Base-by-base conservation (phyloP, 2,888 invertebrate species). In the Brachynemurus nebulosus region DNA sequence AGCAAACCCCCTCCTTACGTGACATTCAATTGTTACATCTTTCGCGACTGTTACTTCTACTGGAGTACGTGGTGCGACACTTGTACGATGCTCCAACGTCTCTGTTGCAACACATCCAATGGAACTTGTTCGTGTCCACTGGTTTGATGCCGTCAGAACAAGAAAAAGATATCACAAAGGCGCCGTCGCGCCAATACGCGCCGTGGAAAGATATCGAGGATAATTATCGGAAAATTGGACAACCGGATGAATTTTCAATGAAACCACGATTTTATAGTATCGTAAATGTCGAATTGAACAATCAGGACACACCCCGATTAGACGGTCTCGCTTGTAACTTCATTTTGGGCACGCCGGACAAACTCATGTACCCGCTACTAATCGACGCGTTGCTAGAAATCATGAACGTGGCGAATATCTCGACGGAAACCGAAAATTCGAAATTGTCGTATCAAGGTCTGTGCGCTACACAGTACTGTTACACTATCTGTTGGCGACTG, bases 31-130 rank as follows among this genome's bases (percentile, higher is more conserved):
- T 91, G 30, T 74, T 91, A 59, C 73, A 89, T 58, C 70, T 88
- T 2, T 86, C 91, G 0, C 72, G 95, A 42, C 65, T 96, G 42
- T 68, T 95, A 54, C 70, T 95, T 21, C 70, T 96, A 14, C 73
- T 96, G 50, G 96, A 96, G 59, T 96, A 96, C 59, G 76, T 96
- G 50, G 88, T 96, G 80, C 85, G 89, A 59, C 90, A 93, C 67
- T 71, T 96, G 30, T 96, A 96, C 58, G 93, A 93, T 59, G 90
- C 93, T 0, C 92, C 92, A 0, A 78, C 86, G 16, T 77, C 78
- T 14, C 66, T 93, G 42, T 67, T 91, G 33, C 88, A 89, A 62
- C 91, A 77, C 76, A 78, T 81, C 21, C 82, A 86, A 56, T 84
- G 83, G 77, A 86, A 86, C 65, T 64, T 88, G 40, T 84, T 86